Percentiles rank a stretch among this genome's conserved stretches.
These are phyloP conservation scores for Cyrtorhinus lividipennis DNA, from an alignment of 1,140 invertebrate genomes.

Conservation along the genomic window DNA sequence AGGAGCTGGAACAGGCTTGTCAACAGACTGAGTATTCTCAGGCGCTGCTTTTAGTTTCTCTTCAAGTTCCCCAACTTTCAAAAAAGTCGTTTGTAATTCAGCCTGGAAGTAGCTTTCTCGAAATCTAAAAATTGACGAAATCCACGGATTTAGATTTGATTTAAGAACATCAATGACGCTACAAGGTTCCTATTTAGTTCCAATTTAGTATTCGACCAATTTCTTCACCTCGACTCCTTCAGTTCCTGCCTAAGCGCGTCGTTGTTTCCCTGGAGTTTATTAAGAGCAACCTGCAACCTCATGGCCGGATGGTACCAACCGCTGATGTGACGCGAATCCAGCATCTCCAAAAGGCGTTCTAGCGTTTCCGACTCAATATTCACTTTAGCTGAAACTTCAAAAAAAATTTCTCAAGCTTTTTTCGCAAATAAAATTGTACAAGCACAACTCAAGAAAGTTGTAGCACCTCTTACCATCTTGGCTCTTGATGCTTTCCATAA, in stretches of 20 bases:
- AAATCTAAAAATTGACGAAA: slow-evolving; percentile 14
- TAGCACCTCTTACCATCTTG: slow-evolving; percentile 39
- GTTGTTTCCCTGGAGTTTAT: slow-evolving; percentile 43
- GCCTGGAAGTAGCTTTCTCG: slow-evolving; percentile 21
- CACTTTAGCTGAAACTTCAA: background rate
- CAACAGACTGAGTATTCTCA: background rate
- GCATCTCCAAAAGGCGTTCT: slow-evolving; percentile 41
- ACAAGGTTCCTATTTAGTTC: too few relatives aligned
- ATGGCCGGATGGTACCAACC: slow-evolving; percentile 63
- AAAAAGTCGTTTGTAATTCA: slow-evolving; percentile 16
- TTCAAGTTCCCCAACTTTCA: slow-evolving; percentile 12
- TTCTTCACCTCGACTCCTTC: slow-evolving; percentile 20
- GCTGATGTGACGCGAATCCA: slow-evolving; percentile 50
- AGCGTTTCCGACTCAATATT: slow-evolving; percentile 39
- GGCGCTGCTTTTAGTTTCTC: background rate
- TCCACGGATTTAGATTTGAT: background rate
- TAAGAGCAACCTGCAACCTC: slow-evolving; percentile 49
- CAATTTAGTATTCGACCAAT: too few relatives aligned
- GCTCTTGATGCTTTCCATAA: slow-evolving; percentile 41
- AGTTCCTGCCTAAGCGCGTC: slow-evolving; percentile 38
- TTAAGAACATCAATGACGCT: too few relatives aligned
- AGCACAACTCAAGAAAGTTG: too few relatives aligned
- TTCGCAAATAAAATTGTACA: background rate
- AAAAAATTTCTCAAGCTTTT: slow-evolving; percentile 18
- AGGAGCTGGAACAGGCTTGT: slow-evolving; percentile 15